Evolutionary conservation across 2,888 invertebrate genomes (phyloP), one percentile per base, ranked within the genome.

Genomic region (Zele albiditarsus): DNA sequence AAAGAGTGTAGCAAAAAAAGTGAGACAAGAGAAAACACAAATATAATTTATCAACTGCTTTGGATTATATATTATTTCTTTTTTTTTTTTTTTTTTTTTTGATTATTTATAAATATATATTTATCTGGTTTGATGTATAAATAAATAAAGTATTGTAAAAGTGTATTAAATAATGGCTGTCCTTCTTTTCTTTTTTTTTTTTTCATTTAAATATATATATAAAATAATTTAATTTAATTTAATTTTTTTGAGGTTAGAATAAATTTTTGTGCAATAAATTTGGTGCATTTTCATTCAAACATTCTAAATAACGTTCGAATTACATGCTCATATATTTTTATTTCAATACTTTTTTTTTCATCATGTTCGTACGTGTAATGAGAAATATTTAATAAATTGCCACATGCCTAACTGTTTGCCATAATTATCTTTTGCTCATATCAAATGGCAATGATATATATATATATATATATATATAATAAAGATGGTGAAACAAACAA

Each of bases 21-120:
- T 83, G 84, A 85, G 82, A 86, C 62, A 71, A 25, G 31, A 57
- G 49, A 49, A 31, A 62, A 62, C 25, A 42, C 16, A 58, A 38
- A n/a, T 14, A 28, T 69, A 46, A n/a, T 20, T 38, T 31, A 25
- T 63, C 3, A 49, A 12, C 10, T 20, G 5, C 20, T 65, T 71
- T 23, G n/a, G 20, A 20, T n/a, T 1, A 65, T 8, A 60, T 16
- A 20, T 42, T 58, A 6, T 0, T 16, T 28, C 3, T 16, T 16
- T 16, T 4, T 16, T n/a, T 10, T n/a, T 16, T 46, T 27, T 14
- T 14, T 10, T 5, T 46, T 46, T 3, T 46, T 46, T 12, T n/a
- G n/a, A 46, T n/a, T 3, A 16, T 5, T 33, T 46, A 16, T 46
- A n/a, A 46, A n/a, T 46, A n/a, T 46, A 16, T 46, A n/a, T 46